Percentiles rank a stretch among this genome's conserved stretches.
Conservation (phyloP, 2,113 vertebrate species). For the Saiga tatarica region DNA sequence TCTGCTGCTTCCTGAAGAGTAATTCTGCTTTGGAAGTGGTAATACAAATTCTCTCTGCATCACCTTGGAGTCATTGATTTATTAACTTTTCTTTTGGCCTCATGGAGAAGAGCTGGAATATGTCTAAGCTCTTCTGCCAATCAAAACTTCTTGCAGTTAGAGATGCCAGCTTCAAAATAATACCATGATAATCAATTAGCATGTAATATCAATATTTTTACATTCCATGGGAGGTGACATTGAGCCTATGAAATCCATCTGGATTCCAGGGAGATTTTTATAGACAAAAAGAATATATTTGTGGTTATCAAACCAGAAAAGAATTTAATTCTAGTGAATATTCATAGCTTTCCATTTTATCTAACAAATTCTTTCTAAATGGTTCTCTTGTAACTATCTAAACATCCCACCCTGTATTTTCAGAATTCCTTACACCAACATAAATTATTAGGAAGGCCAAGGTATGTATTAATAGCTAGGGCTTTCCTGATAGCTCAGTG, state of each 20-base stretch:
- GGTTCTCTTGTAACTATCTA: not conserved
- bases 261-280: not conserved
- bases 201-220: not conserved
- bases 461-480: not conserved
- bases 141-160: constrained; percentile 6
- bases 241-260: constrained; percentile 7
- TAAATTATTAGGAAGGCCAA: not conserved
- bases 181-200: not conserved
- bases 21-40: not conserved
- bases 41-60: not conserved
- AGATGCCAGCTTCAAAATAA: not conserved
- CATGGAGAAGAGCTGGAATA: not conserved
- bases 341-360: not conserved
- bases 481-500: not conserved
- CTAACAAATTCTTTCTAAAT: not conserved
- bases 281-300: not conserved
- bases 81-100: not conserved
- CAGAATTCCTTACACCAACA: not conserved
- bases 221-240: not conserved
- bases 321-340: constrained; percentile 17
- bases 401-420: not conserved
- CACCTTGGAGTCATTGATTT: constrained; percentile 6
- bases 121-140: not conserved
- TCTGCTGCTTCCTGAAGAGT: not conserved
- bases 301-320: constrained; percentile 27